Evolutionary conservation across 1,140 invertebrate genomes (phyloP).

Genomic region (Cecropterus lyciades): DNA sequence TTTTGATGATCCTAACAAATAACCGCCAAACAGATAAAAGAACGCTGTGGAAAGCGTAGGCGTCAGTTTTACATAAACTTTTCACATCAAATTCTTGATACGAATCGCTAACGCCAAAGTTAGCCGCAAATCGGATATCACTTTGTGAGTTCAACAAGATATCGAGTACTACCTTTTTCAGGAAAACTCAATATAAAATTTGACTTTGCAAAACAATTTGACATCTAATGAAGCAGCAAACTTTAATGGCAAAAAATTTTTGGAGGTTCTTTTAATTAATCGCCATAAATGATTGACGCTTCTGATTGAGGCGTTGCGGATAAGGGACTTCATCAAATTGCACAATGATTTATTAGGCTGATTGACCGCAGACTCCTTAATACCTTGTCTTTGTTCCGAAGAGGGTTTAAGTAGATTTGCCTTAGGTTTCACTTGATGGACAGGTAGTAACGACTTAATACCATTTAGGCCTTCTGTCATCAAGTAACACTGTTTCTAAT

Average conservation of each 20-base stretch:
- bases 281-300: slow-evolving; percentile 2
- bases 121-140: slow-evolving; percentile 12
- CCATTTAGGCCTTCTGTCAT: slow-evolving; percentile 11
- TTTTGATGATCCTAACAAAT: slow-evolving; percentile 4
- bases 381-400: slow-evolving; percentile 3
- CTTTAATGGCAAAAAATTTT: neutral
- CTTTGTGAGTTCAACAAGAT: neutral
- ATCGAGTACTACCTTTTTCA: slow-evolving; percentile 3
- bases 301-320: slow-evolving; percentile 8
- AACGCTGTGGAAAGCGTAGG: neutral
- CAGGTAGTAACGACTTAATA: slow-evolving; percentile 12
- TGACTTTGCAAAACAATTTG: neutral
- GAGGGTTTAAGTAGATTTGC: slow-evolving; percentile 19
- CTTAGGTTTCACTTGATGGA: slow-evolving; percentile 18
- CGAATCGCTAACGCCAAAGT: slow-evolving; percentile 9
- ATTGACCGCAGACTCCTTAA: slow-evolving; percentile 15
- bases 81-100: slow-evolving; percentile 16
- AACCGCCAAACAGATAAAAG: slow-evolving; percentile 5
- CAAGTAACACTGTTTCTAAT: slow-evolving; percentile 1
- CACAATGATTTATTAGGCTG: slow-evolving; percentile 15
- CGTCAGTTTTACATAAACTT: slow-evolving; percentile 18
- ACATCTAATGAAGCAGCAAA: neutral
- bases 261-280: slow-evolving; percentile 5
- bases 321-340: slow-evolving; percentile 6
- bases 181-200: neutral